phyloP scores from a whole-genome alignment of 35 echinoderm and acorn worm genomes.

The Lytechinus variegatus region DNA sequence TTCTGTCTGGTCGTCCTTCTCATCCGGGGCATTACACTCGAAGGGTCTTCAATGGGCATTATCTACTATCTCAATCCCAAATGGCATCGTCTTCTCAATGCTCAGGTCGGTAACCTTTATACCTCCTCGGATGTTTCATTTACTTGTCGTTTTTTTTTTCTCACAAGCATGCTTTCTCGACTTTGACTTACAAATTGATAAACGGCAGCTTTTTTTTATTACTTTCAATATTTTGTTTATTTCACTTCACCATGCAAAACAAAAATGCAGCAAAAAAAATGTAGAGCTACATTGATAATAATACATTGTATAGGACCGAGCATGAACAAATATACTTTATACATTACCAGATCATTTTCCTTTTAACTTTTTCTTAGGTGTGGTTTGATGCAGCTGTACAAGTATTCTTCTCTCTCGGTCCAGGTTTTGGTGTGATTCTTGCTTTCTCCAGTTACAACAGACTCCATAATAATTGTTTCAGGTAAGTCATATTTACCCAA shows the following conservation, averaged over 20 bases:
- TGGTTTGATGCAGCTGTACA: constrained; percentile 94
- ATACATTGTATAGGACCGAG: too few species aligned
- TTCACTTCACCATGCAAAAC: too few species aligned
- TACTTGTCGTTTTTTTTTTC: too few species aligned
- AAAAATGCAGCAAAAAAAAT: too few species aligned
- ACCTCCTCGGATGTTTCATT: too few species aligned
- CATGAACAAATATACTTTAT: too few species aligned
- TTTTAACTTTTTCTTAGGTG: constrained; percentile 52
- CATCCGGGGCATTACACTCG: constrained; percentile 76
- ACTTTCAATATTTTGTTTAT: too few species aligned
- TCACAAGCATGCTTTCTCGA: too few species aligned
- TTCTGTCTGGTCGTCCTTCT: constrained; percentile 78
- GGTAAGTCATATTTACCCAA: constrained; percentile 47
- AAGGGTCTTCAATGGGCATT: constrained; percentile 78
- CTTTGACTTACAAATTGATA: too few species aligned
- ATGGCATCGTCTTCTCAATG: constrained; percentile 72
- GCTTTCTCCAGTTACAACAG: constrained; percentile 94
- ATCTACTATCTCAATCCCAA: constrained; percentile 75
- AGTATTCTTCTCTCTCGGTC: constrained; percentile 96
- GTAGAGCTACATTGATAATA: too few species aligned
- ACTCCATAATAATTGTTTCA: constrained; percentile 93
- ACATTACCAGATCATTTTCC: too few species aligned
- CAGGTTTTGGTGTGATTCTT: constrained; percentile 97
- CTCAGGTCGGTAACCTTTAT: constrained; percentile 62
- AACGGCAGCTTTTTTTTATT: too few species aligned